Evolutionary conservation across 2,113 vertebrate species (phyloP), one percentile per base, ranked within the genome.

Genomic region (Ctenodactylus gundi): DNA sequence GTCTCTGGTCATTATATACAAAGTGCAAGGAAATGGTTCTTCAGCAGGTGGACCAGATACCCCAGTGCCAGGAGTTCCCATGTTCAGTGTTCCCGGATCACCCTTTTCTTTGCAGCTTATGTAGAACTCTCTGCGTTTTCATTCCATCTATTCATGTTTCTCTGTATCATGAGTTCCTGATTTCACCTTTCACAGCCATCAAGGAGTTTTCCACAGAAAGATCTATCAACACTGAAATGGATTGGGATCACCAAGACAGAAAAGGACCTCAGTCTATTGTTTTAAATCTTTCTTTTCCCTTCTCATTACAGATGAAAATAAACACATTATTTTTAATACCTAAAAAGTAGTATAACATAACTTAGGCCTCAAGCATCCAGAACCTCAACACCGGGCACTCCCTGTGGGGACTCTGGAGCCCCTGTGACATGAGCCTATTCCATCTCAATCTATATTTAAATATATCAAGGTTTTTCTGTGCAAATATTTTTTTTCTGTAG

Each of bases 401-500:
- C 5, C 0, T 3, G 1, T 17, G 15, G 41, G 57, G 27, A 15
- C 6, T 4, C 2, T 1, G 23, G 20, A 51, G 53, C 29, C 27
- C 27, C 25, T 9, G 36, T 21, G 49, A 58, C 2, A 0, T 4
- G 41, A 41, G 5, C 53, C 70, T 21, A 25, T 27, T 27, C 36
- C 4, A 4, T 46, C 60, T 29, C 3, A 65, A 31, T 39, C 18
- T 20, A 13, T 15, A 13, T 60, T 39, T 20, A 39, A 29, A 18
- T 76, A 39, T 9, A 0, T 25, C 20, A 21, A 58, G 25, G 0
- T 41, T 60, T 49, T 27, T 31, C 41, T n/a, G n/a, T 31, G 29
- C 6, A 18, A 39, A 13, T 39, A 13, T 39, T 25, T 2, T 25
- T 2, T 34, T 36, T 62, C 57, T 93, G 23, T 31, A 25, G 41